Percentiles rank a stretch among this genome's conserved stretches.
Conservation (phyloP, 2,888 invertebrate species). For the Andrena bicolor region DNA sequence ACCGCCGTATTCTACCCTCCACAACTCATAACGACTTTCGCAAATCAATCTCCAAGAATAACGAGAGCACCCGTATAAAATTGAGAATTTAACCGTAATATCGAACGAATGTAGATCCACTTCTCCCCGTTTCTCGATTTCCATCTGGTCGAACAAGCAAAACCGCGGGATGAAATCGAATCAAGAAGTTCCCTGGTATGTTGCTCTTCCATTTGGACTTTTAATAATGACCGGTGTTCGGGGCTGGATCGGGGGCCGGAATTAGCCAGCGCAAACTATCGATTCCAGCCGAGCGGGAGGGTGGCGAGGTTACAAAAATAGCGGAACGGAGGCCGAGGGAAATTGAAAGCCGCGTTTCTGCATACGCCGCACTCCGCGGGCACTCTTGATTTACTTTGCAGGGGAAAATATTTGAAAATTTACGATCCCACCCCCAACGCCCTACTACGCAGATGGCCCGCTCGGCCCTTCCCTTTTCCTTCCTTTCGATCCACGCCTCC, state of each 20-base stretch:
- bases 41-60: constrained; percentile 11
- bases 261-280: constrained; percentile 53
- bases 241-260: neutral
- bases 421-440: constrained; percentile 69
- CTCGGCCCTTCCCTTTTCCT: constrained; percentile 6
- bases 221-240: constrained; percentile 49
- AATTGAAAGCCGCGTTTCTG: constrained; percentile 65
- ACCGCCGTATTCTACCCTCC: too few species aligned
- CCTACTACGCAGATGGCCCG: neutral
- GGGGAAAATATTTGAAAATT: constrained; percentile 82
- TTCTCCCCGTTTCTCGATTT: neutral
- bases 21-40: neutral
- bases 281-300: constrained; percentile 12
- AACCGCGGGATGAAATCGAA: neutral
- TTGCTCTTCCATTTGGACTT: constrained; percentile 51
- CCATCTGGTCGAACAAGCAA: neutral
- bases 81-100: neutral
- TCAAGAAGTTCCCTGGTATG: constrained; percentile 16
- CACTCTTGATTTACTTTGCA: constrained; percentile 76
- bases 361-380: constrained; percentile 60
- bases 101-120: neutral
- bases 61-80: neutral
- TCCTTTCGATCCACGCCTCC: constrained; percentile 18
- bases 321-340: constrained; percentile 31
- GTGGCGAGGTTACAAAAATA: constrained; percentile 53